Evolutionary conservation across 2,888 invertebrate species (phyloP), one percentile per base, ranked within the genome.

Genomic region (Oscheius sp.): DNA sequence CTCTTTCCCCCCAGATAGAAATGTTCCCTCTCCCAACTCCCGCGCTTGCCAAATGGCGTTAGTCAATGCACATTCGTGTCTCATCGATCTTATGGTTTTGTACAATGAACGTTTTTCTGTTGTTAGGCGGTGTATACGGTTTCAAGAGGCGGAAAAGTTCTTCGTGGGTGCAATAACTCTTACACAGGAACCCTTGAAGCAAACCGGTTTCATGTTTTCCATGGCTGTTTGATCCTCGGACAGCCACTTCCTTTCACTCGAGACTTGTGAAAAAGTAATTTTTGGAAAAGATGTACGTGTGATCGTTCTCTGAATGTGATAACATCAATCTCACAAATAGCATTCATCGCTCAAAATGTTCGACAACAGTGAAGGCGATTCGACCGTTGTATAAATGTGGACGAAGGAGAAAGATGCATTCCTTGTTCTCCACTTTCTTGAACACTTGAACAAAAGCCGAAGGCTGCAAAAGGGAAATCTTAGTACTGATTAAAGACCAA

Each of bases 21-120:
- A 42, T 50, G 1, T 68, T 55, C 68, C 42, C 68, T 55, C 33
- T 60, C 60, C 32, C 32, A 33, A 60, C n/a, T 60, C 63, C 63
- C 21, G 63, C 63, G 63, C 63, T 63, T 63, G 63, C 63, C 63
- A 63, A 63, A 47, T 35, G 68, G 68, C 68, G 68, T 53, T 68
- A 68, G 68, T 68, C 68, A 68, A 53, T 68, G 42, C 63, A 63
- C 63, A 63, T 63, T 63, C 63, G 68, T 68, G 68, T 68, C 68
- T 55, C 37, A 35, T 55, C 68, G 68, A 68, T 68, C 68, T 68
- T 68, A 13, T 55, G 68, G 68, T 68, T 55, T 68, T 68, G 68
- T 68, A 68, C 53, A 68, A 68, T 55, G 55, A 55, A 55, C 50
- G 48, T 63, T 63, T 42, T 47, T 63, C 48, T 63, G 47, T 63